Conservation (phyloP, 1,140 invertebrate species). For the Sarcophaga peregrina region DNA sequence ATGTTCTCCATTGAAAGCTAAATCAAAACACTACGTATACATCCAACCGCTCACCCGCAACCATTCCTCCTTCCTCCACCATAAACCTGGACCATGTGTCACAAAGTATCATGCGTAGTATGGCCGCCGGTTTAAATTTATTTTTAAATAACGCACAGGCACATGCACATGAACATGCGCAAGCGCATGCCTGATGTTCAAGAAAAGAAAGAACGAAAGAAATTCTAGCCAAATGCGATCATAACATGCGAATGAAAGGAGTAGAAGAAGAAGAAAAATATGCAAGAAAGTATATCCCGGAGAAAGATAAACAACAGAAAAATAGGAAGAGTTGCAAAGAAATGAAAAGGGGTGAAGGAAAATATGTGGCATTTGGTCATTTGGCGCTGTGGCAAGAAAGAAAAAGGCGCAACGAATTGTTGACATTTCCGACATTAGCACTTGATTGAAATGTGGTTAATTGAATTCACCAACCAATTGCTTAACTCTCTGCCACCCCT, state of each 20-base stretch:
- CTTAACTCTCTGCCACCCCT: neutral
- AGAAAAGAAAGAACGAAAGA: neutral
- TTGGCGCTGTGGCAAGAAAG: neutral
- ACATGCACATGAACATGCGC: neutral
- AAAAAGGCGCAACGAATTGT: constrained; percentile 42
- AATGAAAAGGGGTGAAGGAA: neutral
- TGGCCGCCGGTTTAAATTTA: no score
- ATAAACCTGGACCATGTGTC: neutral
- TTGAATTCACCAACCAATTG: constrained; percentile 41
- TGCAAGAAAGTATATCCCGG: neutral
- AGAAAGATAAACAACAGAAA: neutral
- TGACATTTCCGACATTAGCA: constrained; percentile 43
- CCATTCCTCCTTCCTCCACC: neutral
- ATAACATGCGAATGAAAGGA: neutral
- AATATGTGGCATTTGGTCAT: constrained; percentile 38
- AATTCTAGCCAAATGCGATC: neutral
- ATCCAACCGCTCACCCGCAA: no score
- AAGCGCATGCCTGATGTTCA: neutral
- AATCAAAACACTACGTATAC: neutral
- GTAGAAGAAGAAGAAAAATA: neutral
- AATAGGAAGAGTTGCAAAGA: neutral
- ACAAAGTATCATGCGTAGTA: neutral
- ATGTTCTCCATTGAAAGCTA: neutral
- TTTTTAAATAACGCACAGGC: no score
- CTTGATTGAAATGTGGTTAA: constrained; percentile 43